Conservation (phyloP, 2,888 invertebrate genomes). For the Onchidella celtica region DNA sequence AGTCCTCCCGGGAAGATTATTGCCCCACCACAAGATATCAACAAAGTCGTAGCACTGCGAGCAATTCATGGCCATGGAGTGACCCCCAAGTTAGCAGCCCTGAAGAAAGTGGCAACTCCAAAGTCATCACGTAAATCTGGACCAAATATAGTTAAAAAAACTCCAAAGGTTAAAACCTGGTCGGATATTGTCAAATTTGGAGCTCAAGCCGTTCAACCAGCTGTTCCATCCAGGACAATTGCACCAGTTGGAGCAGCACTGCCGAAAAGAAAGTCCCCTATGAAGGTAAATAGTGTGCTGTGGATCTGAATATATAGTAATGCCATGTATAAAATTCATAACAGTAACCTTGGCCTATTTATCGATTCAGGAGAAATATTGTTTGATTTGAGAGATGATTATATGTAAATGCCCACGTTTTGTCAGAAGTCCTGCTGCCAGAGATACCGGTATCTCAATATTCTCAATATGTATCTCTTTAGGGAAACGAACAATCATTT, state of each 20-base stretch:
- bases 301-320: background rate
- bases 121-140: constrained; percentile 39
- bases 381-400: no score
- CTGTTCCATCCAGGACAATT: background rate
- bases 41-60: constrained; percentile 69
- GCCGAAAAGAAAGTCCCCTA: constrained; percentile 27
- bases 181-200: constrained; percentile 72
- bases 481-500: no score
- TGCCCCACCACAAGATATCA: constrained; percentile 62
- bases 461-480: no score
- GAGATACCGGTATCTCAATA: no score
- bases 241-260: constrained; percentile 18
- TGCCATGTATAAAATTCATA: background rate
- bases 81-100: constrained; percentile 67
- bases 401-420: no score
- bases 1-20: constrained; percentile 54
- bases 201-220: constrained; percentile 53
- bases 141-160: constrained; percentile 36
- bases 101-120: constrained; percentile 8
- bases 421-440: no score
- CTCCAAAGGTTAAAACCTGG: constrained; percentile 60
- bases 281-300: constrained; percentile 35
- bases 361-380: no score
- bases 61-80: constrained; percentile 75
- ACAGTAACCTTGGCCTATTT: no score